Conservation (phyloP, 2,797 vertebrate species). For the Ptychobarbus kaznakovi region DNA sequence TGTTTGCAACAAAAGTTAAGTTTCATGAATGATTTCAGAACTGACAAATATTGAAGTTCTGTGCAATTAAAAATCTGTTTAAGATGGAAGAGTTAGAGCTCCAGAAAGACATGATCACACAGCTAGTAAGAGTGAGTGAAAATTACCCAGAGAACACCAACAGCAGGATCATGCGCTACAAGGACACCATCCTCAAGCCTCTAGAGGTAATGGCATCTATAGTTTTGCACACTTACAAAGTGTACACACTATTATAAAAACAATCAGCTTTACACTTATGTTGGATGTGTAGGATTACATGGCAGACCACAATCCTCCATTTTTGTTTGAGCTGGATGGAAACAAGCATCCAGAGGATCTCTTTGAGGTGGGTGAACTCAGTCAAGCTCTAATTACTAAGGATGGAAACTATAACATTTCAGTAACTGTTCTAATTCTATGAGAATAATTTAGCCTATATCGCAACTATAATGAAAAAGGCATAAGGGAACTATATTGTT, state of each 20-base stretch:
- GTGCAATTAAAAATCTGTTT: constrained; percentile 5
- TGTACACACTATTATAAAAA: background rate
- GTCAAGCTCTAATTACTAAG: background rate
- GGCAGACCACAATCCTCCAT: constrained; percentile 80
- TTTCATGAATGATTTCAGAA: background rate
- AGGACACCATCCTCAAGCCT: constrained; percentile 80
- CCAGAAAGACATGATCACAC: constrained; percentile 68
- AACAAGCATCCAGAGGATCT: constrained; percentile 80
- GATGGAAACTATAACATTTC: background rate
- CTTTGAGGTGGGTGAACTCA: constrained; percentile 75
- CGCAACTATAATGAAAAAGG: background rate
- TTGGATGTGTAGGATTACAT: constrained; percentile 82
- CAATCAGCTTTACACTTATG: background rate
- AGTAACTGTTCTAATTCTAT: background rate
- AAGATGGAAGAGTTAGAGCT: constrained; percentile 65
- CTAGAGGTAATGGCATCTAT: constrained; percentile 80
- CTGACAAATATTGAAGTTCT: background rate
- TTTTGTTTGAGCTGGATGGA: constrained; percentile 90
- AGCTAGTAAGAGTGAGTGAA: constrained; percentile 84
- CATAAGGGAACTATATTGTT: background rate
- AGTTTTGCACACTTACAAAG: background rate
- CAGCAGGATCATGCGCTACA: constrained; percentile 77
- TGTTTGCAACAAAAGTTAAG: background rate
- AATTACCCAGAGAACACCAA: constrained; percentile 78
- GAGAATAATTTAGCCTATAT: background rate